These are phyloP conservation scores for Tribolium freemani DNA, from an alignment of 2,888 invertebrate genomes.

Conservation along the genomic window DNA sequence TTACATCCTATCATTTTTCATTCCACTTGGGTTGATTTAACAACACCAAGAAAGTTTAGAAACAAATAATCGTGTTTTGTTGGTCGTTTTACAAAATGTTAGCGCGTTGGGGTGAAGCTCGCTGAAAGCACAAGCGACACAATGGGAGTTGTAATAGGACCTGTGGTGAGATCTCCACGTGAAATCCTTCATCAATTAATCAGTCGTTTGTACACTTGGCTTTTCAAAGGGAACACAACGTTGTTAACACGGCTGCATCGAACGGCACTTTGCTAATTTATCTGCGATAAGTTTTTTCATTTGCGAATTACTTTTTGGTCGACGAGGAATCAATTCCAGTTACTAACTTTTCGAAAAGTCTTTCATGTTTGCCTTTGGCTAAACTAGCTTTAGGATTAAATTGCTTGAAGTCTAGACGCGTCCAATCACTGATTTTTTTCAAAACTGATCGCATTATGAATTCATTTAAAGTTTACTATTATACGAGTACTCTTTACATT, in stretches of 20 bases:
- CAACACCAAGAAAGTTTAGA: no score
- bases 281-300: not conserved
- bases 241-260: conserved; percentile 13
- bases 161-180: conserved; percentile 18
- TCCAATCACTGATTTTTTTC: not conserved
- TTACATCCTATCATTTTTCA: no score
- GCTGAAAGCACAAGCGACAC: conserved; percentile 22
- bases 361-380: not conserved
- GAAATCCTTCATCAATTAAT: conserved; percentile 35
- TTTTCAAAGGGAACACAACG: conserved; percentile 3
- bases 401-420: no score
- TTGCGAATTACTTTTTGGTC: no score
- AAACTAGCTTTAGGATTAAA: not conserved
- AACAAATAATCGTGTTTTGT: conserved; percentile 15
- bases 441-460: not conserved
- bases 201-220: conserved; percentile 24
- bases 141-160: conserved; percentile 24
- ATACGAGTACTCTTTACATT: no score
- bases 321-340: conserved; percentile 10
- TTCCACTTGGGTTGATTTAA: no score
- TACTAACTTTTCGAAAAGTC: conserved; percentile 3
- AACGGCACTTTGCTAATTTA: conserved; percentile 22
- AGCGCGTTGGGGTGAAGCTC: not conserved
- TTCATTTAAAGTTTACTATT: no score
- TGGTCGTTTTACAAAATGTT: not conserved